Evolutionary conservation across 2,888 invertebrate genomes (phyloP).

Genomic region (Rotaria macrura): DNA sequence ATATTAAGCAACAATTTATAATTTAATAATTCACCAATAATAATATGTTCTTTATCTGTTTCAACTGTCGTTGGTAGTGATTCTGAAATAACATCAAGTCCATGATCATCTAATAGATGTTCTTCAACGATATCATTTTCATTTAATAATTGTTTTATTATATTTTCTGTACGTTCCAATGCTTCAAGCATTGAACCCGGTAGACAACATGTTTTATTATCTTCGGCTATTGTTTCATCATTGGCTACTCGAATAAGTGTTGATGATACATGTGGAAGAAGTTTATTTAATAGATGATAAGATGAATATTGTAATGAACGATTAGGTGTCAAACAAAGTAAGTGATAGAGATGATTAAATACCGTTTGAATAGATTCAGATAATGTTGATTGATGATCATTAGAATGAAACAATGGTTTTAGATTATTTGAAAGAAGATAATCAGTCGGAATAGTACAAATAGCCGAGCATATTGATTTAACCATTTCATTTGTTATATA

Average conservation of each 20-base stretch:
- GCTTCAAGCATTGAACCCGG: slow-evolving; percentile 1
- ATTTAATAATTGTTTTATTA: neutral
- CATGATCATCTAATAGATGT: neutral
- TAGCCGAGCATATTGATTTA: neutral
- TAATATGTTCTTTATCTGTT: neutral
- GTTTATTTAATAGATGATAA: neutral
- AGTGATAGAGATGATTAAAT: slow-evolving; percentile 8
- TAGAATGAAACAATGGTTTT: neutral
- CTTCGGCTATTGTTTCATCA: neutral
- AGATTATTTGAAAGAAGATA: neutral
- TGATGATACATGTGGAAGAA: neutral
- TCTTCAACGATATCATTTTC: neutral
- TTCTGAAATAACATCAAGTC: neutral
- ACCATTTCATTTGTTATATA: neutral
- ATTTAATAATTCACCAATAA: neutral
- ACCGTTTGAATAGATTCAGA: neutral
- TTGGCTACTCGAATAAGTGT: neutral
- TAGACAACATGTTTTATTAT: neutral
- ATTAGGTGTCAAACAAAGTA: neutral
- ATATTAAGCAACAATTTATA: neutral
- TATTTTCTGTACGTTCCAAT: neutral
- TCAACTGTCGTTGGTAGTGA: neutral
- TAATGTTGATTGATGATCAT: neutral
- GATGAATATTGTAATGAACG: slow-evolving; percentile 16
- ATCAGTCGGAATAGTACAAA: neutral